Conservation (phyloP, 1,140 invertebrate species). For the Neodiprion fabricii region DNA sequence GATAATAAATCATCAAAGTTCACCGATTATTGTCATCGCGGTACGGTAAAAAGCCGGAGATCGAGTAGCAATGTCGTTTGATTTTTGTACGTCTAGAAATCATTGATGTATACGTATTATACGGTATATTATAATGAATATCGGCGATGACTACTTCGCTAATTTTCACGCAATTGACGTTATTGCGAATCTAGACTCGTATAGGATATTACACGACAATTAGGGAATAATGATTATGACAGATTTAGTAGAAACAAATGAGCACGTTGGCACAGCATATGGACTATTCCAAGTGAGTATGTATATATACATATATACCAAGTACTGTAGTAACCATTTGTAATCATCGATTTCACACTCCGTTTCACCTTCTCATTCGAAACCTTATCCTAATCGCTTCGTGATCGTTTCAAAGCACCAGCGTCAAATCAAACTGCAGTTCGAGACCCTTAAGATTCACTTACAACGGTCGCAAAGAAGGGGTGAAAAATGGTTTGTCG, state of each 20-base stretch:
- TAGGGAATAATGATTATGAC: conserved; percentile 37
- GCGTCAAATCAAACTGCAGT: conserved; percentile 20
- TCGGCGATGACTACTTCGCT: too few species aligned
- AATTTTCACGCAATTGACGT: too few species aligned
- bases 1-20: too few species aligned
- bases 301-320: neutral
- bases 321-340: neutral
- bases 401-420: too few species aligned
- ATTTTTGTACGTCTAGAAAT: too few species aligned
- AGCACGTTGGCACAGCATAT: conserved; percentile 57
- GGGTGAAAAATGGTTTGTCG: neutral
- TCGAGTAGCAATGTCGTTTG: too few species aligned
- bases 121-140: too few species aligned
- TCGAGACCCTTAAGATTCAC: conserved; percentile 12
- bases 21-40: too few species aligned
- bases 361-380: conserved; percentile 4
- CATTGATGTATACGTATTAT: too few species aligned
- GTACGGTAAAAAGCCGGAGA: too few species aligned
- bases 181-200: too few species aligned
- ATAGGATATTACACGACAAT: too few species aligned
- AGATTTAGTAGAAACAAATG: conserved; percentile 51
- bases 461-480: neutral
- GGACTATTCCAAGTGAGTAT: conserved; percentile 59
- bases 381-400: conserved; percentile 10
- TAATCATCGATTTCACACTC: neutral